phyloP scores from a whole-genome alignment of 2,113 vertebrate genomes.

The Poeciliopsis turrubarensis region DNA sequence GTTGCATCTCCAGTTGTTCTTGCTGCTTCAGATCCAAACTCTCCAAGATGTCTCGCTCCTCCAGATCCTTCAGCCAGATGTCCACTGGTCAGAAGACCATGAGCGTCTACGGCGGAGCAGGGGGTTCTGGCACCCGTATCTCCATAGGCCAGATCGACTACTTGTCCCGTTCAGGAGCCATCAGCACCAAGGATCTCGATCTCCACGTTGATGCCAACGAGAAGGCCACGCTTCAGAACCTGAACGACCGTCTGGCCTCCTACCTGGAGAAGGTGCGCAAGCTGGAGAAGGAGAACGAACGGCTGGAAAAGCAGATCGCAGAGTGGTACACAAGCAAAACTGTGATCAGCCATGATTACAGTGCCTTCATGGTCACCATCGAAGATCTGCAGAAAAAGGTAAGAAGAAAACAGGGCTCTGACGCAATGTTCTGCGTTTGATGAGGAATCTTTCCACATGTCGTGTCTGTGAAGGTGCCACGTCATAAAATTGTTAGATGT shows the following conservation, averaged over 20 bases:
- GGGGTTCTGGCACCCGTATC: conserved; percentile 66
- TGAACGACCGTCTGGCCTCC: conserved; percentile 75
- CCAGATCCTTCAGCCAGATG: conserved; percentile 39
- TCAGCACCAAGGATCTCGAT: conserved; percentile 60
- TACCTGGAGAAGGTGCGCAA: conserved; percentile 78
- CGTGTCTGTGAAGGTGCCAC: not conserved
- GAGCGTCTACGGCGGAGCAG: conserved; percentile 75
- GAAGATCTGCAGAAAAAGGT: conserved; percentile 73
- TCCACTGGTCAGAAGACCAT: conserved; percentile 44
- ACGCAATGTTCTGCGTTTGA: not conserved
- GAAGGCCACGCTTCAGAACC: conserved; percentile 80
- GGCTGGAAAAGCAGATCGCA: conserved; percentile 72
- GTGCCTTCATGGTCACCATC: conserved; percentile 61
- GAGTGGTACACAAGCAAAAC: conserved; percentile 66
- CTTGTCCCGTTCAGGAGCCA: not conserved
- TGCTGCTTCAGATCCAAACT: conserved; percentile 33
- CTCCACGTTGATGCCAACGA: conserved; percentile 64
- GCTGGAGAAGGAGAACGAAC: conserved; percentile 72
- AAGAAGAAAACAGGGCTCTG: conserved; percentile 10
- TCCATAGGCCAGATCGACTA: conserved; percentile 43
- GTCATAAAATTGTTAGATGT: not conserved
- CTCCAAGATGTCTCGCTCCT: conserved; percentile 62
- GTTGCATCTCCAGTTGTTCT: conserved; percentile 42
- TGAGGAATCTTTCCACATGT: not conserved
- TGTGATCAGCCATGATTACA: conserved; percentile 61